phyloP scores from a whole-genome alignment of 2,113 vertebrate species.

The Dicentrarchus labrax region DNA sequence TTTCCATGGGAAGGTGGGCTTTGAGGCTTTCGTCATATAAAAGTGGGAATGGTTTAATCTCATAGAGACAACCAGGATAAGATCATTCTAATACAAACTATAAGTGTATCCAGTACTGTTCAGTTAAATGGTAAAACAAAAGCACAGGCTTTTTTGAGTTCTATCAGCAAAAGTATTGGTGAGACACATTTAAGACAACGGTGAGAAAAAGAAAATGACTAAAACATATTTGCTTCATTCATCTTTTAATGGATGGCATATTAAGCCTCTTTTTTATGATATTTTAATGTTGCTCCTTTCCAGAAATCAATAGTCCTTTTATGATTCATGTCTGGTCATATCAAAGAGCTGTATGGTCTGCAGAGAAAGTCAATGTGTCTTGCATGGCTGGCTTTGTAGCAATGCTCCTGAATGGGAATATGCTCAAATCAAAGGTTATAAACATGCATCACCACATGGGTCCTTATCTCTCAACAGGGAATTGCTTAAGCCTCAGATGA shows the following conservation, averaged over 20 bases:
- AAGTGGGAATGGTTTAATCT: no score
- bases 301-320: slow-evolving; percentile 64
- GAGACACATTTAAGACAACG: slow-evolving; percentile 11
- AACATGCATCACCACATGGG: slow-evolving; percentile 68
- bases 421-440: slow-evolving; percentile 75
- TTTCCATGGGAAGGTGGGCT: no score
- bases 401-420: slow-evolving; percentile 68
- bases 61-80: no score
- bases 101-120: no score
- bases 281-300: slow-evolving; percentile 58
- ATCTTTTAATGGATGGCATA: slow-evolving; percentile 44
- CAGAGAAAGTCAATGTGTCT: slow-evolving; percentile 60
- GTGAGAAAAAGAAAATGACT: slow-evolving; percentile 19
- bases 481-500: slow-evolving; percentile 56
- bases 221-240: slow-evolving; percentile 39
- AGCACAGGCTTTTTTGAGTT: background rate
- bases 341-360: slow-evolving; percentile 47
- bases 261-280: slow-evolving; percentile 42
- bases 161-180: background rate
- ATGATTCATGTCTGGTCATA: slow-evolving; percentile 65
- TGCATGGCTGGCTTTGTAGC: slow-evolving; percentile 53
- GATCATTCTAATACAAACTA: no score
- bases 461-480: slow-evolving; percentile 62
- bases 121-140: no score
- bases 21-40: no score